Evolutionary conservation across 2,797 vertebrate species (phyloP).

Genomic region (Varecia variegata): DNA sequence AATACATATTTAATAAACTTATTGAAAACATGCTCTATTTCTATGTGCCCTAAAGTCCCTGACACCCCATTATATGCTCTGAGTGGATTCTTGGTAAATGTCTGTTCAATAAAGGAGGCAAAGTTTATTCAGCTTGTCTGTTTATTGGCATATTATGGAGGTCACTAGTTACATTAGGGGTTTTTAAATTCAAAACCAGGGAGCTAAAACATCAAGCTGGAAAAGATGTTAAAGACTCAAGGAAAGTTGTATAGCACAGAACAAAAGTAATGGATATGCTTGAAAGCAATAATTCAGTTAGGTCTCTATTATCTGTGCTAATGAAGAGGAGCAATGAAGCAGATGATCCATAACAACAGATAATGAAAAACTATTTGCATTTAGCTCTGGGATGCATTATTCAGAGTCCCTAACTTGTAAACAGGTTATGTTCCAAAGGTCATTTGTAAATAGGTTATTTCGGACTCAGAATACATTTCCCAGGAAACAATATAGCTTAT

Average conservation of each 20-base stretch:
- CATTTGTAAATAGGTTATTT: slow-evolving; percentile 67
- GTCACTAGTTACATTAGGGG: neutral
- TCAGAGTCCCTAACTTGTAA: slow-evolving; percentile 60
- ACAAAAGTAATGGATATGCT: slow-evolving; percentile 43
- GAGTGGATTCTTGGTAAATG: neutral
- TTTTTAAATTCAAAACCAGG: neutral
- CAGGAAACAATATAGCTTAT: slow-evolving; percentile 38
- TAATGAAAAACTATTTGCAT: slow-evolving; percentile 73
- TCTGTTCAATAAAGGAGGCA: neutral
- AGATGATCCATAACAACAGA: slow-evolving; percentile 60
- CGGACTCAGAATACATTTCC: slow-evolving; percentile 12
- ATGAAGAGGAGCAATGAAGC: slow-evolving; percentile 72
- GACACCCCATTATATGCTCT: neutral
- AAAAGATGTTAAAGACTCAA: slow-evolving; percentile 8
- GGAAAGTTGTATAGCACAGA: neutral
- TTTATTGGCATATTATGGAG: neutral
- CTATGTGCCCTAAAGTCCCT: neutral
- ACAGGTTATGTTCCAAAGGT: slow-evolving; percentile 68
- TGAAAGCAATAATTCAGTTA: slow-evolving; percentile 58
- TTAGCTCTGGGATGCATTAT: slow-evolving; percentile 50
- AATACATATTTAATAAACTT: neutral
- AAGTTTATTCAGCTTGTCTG: neutral
- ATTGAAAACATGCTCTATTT: neutral
- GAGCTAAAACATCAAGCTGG: neutral
- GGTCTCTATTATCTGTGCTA: slow-evolving; percentile 72